Evolutionary conservation across 2,113 vertebrate species (phyloP), one percentile per base, ranked within the genome.

Genomic region (Prolemur simus): DNA sequence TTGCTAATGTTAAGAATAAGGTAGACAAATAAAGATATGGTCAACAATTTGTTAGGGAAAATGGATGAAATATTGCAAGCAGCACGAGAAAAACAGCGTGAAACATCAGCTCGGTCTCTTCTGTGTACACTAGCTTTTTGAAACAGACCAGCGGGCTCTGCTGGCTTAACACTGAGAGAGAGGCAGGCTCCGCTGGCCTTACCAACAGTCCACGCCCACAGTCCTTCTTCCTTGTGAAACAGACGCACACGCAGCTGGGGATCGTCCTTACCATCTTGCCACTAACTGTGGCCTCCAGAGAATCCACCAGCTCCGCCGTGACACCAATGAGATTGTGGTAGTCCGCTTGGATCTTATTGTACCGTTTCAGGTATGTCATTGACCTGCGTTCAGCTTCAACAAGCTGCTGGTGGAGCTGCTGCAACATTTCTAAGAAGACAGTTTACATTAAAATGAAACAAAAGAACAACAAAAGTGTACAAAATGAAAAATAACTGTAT

Each of bases 291-390:
- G 99, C 99, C 96, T 99, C 99, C 69, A 99, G 98, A 1, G 99
- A 99, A 95, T 99, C 99, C 27, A 99, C 99, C 95, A 99, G 99
- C 95, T 99, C 99, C 2, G 99, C 99, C 0, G 99, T 99, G 97
- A 99, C 98, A 0, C 99, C 99, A 13, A 99, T 99, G 94, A 99
- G 99, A 93, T 99, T 99, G 97, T 98, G 99, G 98, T 99, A 99
- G 96, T 99, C 99, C 0, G 98, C 98, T 96, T 99, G 99, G 97
- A 99, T 98, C 98, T 99, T 99, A 85, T 98, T 99, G 94, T 99
- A 99, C 73, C 97, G 99, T 66, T 98, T 99, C 93, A 99, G 97
- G 95, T 99, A 99, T 7, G 97, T 98, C 90, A 98, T 96, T 21
- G 98, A 96, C 94, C 99, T 99, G 0, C 98, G 98, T 71, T 99